Evolutionary conservation across 1,140 invertebrate genomes (phyloP), one percentile per base, ranked within the genome.

Genomic region (Bombus sylvicola): DNA sequence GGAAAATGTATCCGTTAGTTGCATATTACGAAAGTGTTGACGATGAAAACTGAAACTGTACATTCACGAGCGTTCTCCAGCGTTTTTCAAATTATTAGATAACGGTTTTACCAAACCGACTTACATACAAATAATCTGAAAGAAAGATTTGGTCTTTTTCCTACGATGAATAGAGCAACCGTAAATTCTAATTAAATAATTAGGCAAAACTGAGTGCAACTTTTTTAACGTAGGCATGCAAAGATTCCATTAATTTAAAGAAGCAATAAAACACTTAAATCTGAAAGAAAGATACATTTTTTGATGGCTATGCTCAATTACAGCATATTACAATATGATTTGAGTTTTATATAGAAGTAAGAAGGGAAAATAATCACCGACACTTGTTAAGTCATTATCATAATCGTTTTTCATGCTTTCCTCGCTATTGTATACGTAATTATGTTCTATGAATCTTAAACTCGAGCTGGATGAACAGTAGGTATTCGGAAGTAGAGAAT

Each of bases 401-500:
- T 39, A n/a, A 62, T 77, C 15, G 25, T 41, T 77, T n/a, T 62
- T 62, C 25, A 43, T 53, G 71, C 71, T 72, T 72, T 43, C 15
- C 22, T 74, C 18, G 57, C n/a, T n/a, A 22, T 41, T 62, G n/a
- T 62, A 77, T 15, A 12, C 39, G 57, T 28, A 62, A 77, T 77
- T 62, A 41, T 28, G 25, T 34, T 53, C n/a, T 31, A 59, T 88
- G 69, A 88, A 85, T 81, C 53, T 64, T 64, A 83, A 81, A 88
- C 78, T 81, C 62, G 57, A 73, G 72, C 62, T n/a, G 66, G 28
- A 28, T 43, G 73, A 69, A 25, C 22, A 78, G 81, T 47, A 43
- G 87, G 62, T 59, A 84, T 81, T 89, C 82, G 83, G 72, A 88
- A 88, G 73, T 85, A 47, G 43, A 25, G 57, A 85, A 81, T 81